phyloP scores from a whole-genome alignment of 2,113 vertebrate species.

The Epinephelus fuscoguttatus region DNA sequence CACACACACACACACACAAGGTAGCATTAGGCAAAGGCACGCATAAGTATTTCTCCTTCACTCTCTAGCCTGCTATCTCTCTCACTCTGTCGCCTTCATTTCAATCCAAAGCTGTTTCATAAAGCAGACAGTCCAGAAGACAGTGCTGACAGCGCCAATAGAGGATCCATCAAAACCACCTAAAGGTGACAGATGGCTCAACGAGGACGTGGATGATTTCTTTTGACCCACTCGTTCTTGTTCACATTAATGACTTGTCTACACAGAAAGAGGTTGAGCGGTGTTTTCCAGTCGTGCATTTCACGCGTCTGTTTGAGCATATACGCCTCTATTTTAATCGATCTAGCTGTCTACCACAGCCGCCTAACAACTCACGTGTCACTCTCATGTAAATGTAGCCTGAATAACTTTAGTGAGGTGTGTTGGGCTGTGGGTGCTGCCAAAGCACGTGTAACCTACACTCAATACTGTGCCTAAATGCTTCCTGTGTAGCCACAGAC shows the following conservation, averaged over 20 bases:
- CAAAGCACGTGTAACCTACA: background rate
- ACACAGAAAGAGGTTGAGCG: background rate
- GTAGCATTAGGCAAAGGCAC: constrained; percentile 39
- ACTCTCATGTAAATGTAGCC: background rate
- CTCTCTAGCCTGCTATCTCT: constrained; percentile 34
- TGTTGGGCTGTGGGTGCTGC: background rate
- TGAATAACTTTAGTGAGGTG: background rate
- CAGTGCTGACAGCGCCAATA: constrained; percentile 53
- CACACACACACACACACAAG: constrained; percentile 13
- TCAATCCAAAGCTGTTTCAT: constrained; percentile 51
- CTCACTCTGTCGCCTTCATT: constrained; percentile 41
- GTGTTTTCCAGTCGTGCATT: background rate
- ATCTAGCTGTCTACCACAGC: background rate
- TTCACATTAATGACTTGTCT: constrained; percentile 2
- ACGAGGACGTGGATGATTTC: constrained; percentile 33
- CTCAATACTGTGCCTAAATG: background rate
- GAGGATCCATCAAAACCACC: constrained; percentile 51
- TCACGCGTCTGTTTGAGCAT: constrained; percentile 3
- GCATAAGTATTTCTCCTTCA: constrained; percentile 43
- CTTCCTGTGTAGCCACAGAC: background rate
- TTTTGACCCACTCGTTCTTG: constrained; percentile 43
- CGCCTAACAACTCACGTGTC: background rate
- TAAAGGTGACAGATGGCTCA: constrained; percentile 52
- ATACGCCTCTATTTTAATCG: constrained; percentile 1
- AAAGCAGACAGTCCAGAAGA: constrained; percentile 46